These are phyloP conservation scores for Bathynomus jamesi DNA, from an alignment of 1,140 invertebrate species.

Conservation along the genomic window DNA sequence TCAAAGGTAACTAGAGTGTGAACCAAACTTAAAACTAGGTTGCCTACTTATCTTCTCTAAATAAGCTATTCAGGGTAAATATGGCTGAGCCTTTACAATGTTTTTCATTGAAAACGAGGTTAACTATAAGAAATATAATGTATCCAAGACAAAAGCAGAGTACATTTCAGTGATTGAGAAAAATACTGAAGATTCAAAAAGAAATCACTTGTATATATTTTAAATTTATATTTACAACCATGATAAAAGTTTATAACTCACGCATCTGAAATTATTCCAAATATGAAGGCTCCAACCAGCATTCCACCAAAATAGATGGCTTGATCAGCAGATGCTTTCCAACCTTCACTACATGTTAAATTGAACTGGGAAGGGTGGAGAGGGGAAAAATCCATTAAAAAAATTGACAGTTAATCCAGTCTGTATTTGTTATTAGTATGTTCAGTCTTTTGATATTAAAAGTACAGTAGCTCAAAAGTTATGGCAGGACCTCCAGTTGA, in stretches of 20 bases:
- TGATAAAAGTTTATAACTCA: constrained; percentile 38
- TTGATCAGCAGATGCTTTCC: constrained; percentile 56
- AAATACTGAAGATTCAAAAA: no score
- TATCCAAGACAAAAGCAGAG: no score
- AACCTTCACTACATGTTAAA: constrained; percentile 38
- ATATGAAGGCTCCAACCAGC: constrained; percentile 51
- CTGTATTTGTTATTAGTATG: constrained; percentile 43
- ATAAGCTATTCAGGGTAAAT: no score
- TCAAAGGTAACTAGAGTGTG: no score
- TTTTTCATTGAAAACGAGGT: no score
- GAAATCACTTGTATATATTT: constrained; percentile 22
- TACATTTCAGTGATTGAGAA: no score
- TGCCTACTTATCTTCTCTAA: no score
- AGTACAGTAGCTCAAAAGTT: neutral
- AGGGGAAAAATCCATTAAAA: neutral
- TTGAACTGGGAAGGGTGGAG: constrained; percentile 28
- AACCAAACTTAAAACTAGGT: no score
- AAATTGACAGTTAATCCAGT: neutral
- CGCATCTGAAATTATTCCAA: constrained; percentile 54
- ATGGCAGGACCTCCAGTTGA: neutral
- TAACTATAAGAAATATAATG: no score
- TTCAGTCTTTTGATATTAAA: neutral
- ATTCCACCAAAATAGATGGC: constrained; percentile 55
- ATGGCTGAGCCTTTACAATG: no score
- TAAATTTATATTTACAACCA: constrained; percentile 19